Conservation (phyloP, 2,113 vertebrate genomes). For the Nycticryphes semicollaris region DNA sequence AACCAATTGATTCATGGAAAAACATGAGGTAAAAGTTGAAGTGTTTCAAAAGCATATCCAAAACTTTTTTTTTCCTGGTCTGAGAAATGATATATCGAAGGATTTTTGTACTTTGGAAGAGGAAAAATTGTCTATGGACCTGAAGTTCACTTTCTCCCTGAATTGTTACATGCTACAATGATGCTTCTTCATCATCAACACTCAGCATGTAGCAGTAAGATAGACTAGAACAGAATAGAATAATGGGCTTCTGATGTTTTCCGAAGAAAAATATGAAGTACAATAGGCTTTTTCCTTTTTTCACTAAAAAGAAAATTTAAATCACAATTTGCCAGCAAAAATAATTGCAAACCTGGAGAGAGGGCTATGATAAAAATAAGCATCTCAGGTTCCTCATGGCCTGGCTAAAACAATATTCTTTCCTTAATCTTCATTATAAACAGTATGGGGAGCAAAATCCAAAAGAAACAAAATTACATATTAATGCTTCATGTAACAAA, state of each 20-base stretch:
- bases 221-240: not conserved
- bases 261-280: not conserved
- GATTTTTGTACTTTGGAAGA: not conserved
- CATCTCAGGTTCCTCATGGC: not conserved
- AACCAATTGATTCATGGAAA: not conserved
- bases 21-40: not conserved
- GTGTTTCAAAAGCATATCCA: not conserved
- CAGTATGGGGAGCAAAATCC: not conserved
- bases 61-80: not conserved
- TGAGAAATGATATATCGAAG: not conserved
- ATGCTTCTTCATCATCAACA: not conserved
- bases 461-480: not conserved
- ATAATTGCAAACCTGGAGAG: not conserved
- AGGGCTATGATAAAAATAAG: slow-evolving; percentile 19
- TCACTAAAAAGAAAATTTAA: not conserved
- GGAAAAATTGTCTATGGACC: not conserved
- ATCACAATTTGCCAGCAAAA: slow-evolving; percentile 23
- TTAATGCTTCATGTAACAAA: not conserved
- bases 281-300: not conserved
- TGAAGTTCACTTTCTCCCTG: not conserved
- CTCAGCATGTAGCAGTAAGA: not conserved
- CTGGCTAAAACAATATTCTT: slow-evolving; percentile 24
- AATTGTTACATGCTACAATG: not conserved
- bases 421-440: not conserved
- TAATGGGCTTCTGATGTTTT: not conserved